Evolutionary conservation across 2,888 invertebrate species (phyloP), one percentile per base, ranked within the genome.

Genomic region (Ennomos quercinarius): DNA sequence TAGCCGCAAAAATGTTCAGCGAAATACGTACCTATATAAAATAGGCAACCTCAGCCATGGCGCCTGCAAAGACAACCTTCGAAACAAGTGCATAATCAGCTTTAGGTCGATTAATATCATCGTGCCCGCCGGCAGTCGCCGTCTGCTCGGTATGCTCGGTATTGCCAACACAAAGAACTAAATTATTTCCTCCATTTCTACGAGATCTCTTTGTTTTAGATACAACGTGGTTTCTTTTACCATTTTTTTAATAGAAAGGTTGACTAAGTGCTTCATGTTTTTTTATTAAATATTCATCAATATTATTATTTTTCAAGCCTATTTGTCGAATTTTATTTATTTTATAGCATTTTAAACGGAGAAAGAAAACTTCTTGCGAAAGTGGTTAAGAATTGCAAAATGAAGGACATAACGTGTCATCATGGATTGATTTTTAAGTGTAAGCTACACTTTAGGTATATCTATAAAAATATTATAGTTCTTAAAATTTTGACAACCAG

Each of bases 61-160:
- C 81, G 78, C 74, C 77, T 79, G 72, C 74, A 82, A 83, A 81
- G 76, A 80, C 77, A 78, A 74, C 73, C 73, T 77, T 78, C 78
- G 80, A 81, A 82, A 84, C 83, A 83, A 84, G 77, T 79, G 80
- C 77, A 86, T 89, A 90, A 91, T 91, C 88, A 87, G 86, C 89
- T 89, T 89, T 90, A 80, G 76, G 84, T 84, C 89, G 87, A 91
- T 91, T 89, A 91, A 90, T 91, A 91, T 84, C 85, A 76, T 77
- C 78, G 76, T 81, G 81, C 78, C 89, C 83, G 80, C 68, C 74
- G 85, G 82, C 81, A 72, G 74, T 73, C 72, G 75, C 75, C 79
- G 78, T 80, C 80, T 77, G 79, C 78, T 81, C 85, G 83, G 87
- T 89, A 90, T 77, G 79, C 78, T 81, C 85, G 83, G 87, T 89